Conservation (phyloP, 2,888 invertebrate genomes). For the Heliconius hortense region DNA sequence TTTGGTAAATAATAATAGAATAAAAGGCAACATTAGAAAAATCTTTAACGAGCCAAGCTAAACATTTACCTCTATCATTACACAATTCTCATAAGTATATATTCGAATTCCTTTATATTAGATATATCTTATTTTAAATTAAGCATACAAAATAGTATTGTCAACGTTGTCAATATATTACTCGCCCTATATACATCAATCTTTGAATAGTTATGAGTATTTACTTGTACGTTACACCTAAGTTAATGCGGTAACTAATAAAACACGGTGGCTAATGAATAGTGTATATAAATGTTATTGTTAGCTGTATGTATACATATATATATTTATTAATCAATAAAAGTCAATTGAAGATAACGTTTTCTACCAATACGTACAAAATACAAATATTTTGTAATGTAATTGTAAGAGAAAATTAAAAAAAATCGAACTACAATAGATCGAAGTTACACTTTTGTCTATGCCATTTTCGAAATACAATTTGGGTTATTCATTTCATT, state of each 20-base stretch:
- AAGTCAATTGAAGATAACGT: constrained; percentile 28
- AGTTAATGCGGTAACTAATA: constrained; percentile 59
- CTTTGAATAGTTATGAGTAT: constrained; percentile 66
- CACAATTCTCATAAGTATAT: constrained; percentile 29
- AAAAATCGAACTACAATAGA: constrained; percentile 42
- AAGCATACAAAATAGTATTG: constrained; percentile 75
- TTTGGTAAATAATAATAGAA: constrained; percentile 48
- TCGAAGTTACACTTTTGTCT: constrained; percentile 77
- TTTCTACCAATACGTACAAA: constrained; percentile 60
- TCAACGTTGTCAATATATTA: constrained; percentile 70
- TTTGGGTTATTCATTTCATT: not conserved
- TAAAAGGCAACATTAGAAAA: constrained; percentile 55
- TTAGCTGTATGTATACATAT: constrained; percentile 39
- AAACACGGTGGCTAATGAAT: constrained; percentile 38
- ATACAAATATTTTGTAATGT: constrained; percentile 70
- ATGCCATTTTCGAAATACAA: constrained; percentile 36
- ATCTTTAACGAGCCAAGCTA: constrained; percentile 50
- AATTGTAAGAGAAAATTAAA: constrained; percentile 46
- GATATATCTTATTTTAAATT: constrained; percentile 52
- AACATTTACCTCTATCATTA: constrained; percentile 37
- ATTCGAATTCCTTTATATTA: constrained; percentile 34
- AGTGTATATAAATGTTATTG: constrained; percentile 44
- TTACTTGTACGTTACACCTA: constrained; percentile 50
- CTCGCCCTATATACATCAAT: constrained; percentile 75
- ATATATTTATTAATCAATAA: constrained; percentile 29